These are phyloP conservation scores for Caenorhabditis briggsae DNA, from an alignment of 1,140 invertebrate genomes.

Conservation along the genomic window DNA sequence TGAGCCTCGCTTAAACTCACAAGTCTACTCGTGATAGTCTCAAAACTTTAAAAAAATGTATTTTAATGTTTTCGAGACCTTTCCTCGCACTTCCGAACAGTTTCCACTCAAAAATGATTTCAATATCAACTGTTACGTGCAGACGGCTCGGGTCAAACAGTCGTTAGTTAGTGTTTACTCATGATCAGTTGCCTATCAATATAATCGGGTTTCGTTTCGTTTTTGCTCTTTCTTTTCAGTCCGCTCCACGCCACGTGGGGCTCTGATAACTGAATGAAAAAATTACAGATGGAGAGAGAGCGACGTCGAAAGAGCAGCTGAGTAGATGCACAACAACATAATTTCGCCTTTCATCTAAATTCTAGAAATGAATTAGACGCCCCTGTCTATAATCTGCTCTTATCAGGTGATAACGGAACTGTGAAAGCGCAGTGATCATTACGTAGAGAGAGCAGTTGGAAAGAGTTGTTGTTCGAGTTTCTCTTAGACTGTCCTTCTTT, in stretches of 20 bases:
- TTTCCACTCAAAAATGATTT: not conserved
- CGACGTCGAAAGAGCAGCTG: slow-evolving; percentile 43
- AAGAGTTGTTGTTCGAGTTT: slow-evolving; percentile 17
- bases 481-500: not conserved
- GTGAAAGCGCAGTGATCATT: slow-evolving; percentile 10
- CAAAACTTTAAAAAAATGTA: too few relatives aligned
- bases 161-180: not conserved
- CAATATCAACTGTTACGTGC: slow-evolving; percentile 10
- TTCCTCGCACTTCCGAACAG: not conserved
- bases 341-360: not conserved
- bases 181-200: slow-evolving; percentile 48
- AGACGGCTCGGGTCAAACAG: slow-evolving; percentile 14
- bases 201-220: slow-evolving; percentile 43
- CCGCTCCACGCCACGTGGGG: slow-evolving; percentile 39
- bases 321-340: not conserved
- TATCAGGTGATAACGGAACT: slow-evolving; percentile 32
- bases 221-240: slow-evolving; percentile 9
- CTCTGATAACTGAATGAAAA: not conserved
- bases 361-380: not conserved
- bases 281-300: not conserved
- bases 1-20: too few relatives aligned
- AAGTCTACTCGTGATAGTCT: too few relatives aligned
- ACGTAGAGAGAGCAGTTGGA: slow-evolving; percentile 41
- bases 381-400: not conserved
- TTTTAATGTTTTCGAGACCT: too few relatives aligned